Evolutionary conservation across 2,113 vertebrate species (phyloP), one percentile per base, ranked within the genome.

Genomic region (Falcunculus frontatus): DNA sequence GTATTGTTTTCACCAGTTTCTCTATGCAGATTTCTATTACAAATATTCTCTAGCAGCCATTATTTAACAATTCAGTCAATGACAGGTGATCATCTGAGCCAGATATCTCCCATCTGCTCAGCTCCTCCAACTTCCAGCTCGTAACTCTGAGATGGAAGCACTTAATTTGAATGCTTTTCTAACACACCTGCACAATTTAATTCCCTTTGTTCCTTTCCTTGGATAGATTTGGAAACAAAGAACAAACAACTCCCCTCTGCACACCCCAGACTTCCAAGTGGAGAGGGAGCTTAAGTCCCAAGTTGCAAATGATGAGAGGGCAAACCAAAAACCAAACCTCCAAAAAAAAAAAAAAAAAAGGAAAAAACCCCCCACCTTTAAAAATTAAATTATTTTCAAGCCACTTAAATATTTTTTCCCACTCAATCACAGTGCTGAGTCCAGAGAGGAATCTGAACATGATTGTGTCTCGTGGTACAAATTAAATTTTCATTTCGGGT

Each of bases 401-500:
- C 23, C 37, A 33, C 6, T 23, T 27, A 32, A 21, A 35, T 72
- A 47, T 56, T 46, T 47, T 47, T 87, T 64, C 50, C 35, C 33
- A 70, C 69, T 55, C 13, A 86, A 13, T 77, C 74, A 70, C 6
- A 70, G 35, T 12, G 19, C 60, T 13, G 35, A 41, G 50, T 52
- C 81, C 4, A 10, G 50, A 83, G 35, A 83, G 12, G 37, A 57
- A 41, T 41, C 35, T n/a, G 25, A 88, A 56, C 39, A 11, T 17
- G n/a, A 59, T 11, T 32, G 60, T 59, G 22, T 72, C 67, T 77
- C 15, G 4, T 53, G 81, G 60, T 41, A 87, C 5, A 22, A 89
- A 89, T 94, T 86, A 53, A 69, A 59, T 89, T 93, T 93, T 88
- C 80, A 94, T 91, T 93, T 86, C 73, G 84, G 49, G 62, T 62